Evolutionary conservation across 2,113 vertebrate species (phyloP), one percentile per base, ranked within the genome.

Genomic region (Heterotis niloticus): DNA sequence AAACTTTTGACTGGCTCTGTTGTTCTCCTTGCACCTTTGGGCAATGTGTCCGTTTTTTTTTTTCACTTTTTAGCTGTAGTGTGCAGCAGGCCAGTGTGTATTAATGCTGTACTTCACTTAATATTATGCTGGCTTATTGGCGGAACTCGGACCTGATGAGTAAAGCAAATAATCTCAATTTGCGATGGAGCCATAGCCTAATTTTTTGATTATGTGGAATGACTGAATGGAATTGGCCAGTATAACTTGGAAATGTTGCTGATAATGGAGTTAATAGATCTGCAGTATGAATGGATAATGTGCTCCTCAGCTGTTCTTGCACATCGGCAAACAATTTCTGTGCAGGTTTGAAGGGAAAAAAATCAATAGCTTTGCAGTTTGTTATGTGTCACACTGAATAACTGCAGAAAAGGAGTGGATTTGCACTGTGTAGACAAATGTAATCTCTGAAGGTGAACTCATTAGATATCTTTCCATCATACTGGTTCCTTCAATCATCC

Each of bases 151-250:
- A 16, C 34, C 69, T 10, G 1, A 23, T 51, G 16, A 44, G 59
- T 44, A 11, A 28, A n/a, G 56, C 64, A 60, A 78, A 69, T 82
- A 26, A 82, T 60, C 28, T 24, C 34, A 69, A 68, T 54, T 34
- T 23, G n/a, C 57, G 44, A 28, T 64, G 29, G 26, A 26, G 5
- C 16, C 24, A 13, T 44, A 16, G 12, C 60, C 24, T 28, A n/a
- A 44, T 24, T n/a, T 26, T 80, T 72, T 82, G 54, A 80, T 71
- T 17, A 78, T 69, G 66, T 70, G 29, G 62, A 78, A 71, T 54
- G 52, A 23, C 64, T 20, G 60, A 71, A 82, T 76, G 26, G 44
- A n/a, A 13, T 13, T 18, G 64, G n/a, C 34, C 34, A 44, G 4
- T 52, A 51, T 68, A 70, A 34, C 76, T 54, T 5, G 20, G 65